Percentiles rank a stretch among this genome's conserved stretches.
Conservation (phyloP, 1,140 invertebrate genomes). For the Pemphigus obesinymphae region DNA sequence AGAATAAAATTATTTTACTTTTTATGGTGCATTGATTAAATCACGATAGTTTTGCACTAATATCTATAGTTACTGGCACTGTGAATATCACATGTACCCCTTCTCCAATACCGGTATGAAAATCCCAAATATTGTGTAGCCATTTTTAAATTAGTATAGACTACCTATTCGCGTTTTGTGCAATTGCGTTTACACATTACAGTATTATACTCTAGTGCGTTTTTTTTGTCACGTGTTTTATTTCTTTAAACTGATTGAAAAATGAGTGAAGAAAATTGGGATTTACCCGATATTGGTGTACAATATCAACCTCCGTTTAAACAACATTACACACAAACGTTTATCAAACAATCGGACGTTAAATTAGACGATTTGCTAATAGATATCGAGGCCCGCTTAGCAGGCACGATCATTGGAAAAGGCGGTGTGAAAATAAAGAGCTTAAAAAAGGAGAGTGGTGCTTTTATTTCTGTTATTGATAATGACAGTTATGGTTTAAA, state of each 20-base stretch:
- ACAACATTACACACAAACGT: background rate
- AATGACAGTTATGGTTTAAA: background rate
- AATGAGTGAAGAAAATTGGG: constrained; percentile 16
- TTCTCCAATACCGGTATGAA: background rate
- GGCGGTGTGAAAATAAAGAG: constrained; percentile 71
- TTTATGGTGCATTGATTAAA: no score
- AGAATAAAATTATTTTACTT: no score
- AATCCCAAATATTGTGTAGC: no score
- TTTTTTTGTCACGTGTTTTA: background rate
- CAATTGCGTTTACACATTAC: no score
- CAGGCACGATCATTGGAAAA: constrained; percentile 59
- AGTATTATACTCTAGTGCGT: no score
- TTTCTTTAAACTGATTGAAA: background rate
- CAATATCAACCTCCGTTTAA: background rate
- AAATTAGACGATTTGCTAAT: background rate
- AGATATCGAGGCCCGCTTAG: constrained; percentile 47
- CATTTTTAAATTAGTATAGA: no score
- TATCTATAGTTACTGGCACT: background rate
- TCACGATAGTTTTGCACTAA: no score
- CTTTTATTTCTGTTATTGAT: constrained; percentile 55
- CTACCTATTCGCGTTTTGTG: no score
- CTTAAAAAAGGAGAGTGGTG: constrained; percentile 59
- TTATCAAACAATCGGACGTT: background rate
- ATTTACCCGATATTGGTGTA: background rate
- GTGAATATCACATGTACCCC: background rate